Conservation (phyloP, 2,113 vertebrate species). For the Ceyx margarethae region DNA sequence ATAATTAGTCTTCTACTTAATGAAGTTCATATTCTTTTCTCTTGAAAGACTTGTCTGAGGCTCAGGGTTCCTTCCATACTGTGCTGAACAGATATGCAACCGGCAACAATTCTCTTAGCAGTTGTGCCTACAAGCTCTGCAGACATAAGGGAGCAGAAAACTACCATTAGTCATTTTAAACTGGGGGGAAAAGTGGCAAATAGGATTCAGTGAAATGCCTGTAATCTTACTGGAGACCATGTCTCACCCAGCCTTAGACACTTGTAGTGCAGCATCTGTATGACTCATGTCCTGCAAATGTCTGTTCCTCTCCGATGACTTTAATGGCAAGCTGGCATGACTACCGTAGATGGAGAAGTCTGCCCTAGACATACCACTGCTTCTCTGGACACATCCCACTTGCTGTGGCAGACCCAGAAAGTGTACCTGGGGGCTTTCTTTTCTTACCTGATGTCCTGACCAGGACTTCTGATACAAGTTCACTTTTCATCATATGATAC, state of each 20-base stretch:
- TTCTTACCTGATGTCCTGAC: not conserved
- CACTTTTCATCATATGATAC: not conserved
- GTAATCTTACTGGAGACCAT: rapidly evolving
- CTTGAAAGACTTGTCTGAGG: not conserved
- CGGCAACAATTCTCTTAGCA: not conserved
- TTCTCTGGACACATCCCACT: not conserved
- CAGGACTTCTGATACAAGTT: not conserved
- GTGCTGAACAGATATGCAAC: rapidly evolving
- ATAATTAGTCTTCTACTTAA: not conserved
- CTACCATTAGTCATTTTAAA: not conserved
- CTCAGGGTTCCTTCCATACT: rapidly evolving
- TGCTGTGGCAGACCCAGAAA: not conserved
- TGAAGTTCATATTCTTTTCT: not conserved
- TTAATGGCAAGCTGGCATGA: not conserved
- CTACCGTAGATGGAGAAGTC: not conserved
- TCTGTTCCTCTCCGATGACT: rapidly evolving
- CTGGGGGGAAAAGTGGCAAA: not conserved
- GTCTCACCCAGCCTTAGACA: not conserved
- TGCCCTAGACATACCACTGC: not conserved
- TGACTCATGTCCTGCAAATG: not conserved
- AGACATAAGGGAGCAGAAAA: not conserved
- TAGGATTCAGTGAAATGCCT: not conserved
- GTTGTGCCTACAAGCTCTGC: not conserved
- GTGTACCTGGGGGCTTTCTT: not conserved
- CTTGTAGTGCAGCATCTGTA: not conserved